Base-by-base conservation (phyloP, 1,140 invertebrate species). In the Helicoverpa zea region DNA sequence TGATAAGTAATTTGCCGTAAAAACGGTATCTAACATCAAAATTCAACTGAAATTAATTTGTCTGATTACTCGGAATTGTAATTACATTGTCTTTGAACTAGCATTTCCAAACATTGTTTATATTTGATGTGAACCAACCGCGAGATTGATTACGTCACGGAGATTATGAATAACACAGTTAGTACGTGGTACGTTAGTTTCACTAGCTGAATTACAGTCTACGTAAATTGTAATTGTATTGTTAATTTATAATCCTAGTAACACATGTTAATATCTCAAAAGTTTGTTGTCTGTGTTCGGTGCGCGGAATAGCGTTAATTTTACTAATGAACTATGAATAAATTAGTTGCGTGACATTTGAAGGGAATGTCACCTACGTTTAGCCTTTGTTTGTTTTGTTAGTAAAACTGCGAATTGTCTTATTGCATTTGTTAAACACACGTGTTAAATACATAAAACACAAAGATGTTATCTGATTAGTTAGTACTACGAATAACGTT, bases 181-280 rank as follows among this genome's bases (percentile, higher is more conserved):
- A 74, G 30, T 47, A 23, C 68, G 49, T 49, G 68, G 49, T 30
- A 52, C 23, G 23, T 49, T 68, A 68, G 64, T 70, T 70, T 79
- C 43, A 23, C 29, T 47, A 49, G 23, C 64, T 29, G 49, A 52
- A 72, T 78, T 79, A 77, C 30, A 35, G 52, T 64, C 23, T 52
- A 54, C 35, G 81, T 79, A 75, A 82, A 82, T 79, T 81, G 75
- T 78, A 73, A 81, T 81, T 79, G 81, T 79, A 49, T 63, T 82
- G 77, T 82, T 75, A 82, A 79, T 82, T 75, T 82, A 79, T 79
- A 79, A 79, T 74, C 77, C 68, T 63, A 61, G 77, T 70, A 75
- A 68, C 81, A 75, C 75, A 77, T 81, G 81, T 81, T 81, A 73
- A 81, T 78, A 70, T 76, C 70, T 68, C 63, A 79, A 79, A 77